Conservation (phyloP, 2,113 vertebrate species). For the Nyctereutes procyonoides region DNA sequence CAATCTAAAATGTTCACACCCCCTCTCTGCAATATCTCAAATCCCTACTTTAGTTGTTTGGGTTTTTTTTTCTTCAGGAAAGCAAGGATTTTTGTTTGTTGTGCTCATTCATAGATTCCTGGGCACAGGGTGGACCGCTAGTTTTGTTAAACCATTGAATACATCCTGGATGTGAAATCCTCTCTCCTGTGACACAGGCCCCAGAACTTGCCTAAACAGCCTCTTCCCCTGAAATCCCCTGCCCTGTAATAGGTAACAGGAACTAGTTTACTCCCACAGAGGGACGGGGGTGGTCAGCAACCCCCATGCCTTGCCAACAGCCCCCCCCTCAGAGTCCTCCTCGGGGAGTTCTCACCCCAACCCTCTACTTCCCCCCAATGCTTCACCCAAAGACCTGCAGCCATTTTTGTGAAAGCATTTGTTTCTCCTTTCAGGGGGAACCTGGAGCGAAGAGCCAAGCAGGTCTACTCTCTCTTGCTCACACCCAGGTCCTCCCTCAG, state of each 20-base stretch:
- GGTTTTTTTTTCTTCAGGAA: not conserved
- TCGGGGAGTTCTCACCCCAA: not conserved
- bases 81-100: not conserved
- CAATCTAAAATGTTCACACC: not conserved
- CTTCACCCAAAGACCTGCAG: not conserved
- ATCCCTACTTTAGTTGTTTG: not conserved
- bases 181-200: not conserved
- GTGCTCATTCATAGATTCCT: not conserved
- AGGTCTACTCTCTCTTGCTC: not conserved
- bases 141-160: not conserved
- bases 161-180: not conserved
- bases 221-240: not conserved
- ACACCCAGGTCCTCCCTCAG: not conserved
- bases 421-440: not conserved
- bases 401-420: not conserved
- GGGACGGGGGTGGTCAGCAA: not conserved
- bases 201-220: not conserved
- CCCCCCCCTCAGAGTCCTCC: not conserved
- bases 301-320: not conserved
- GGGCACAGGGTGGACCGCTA: accelerated
- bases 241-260: not conserved
- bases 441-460: not conserved
- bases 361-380: too few relatives aligned
- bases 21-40: not conserved
- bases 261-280: not conserved